Conservation (phyloP, 2,888 invertebrate genomes). For the Amblyteles armatorius region DNA sequence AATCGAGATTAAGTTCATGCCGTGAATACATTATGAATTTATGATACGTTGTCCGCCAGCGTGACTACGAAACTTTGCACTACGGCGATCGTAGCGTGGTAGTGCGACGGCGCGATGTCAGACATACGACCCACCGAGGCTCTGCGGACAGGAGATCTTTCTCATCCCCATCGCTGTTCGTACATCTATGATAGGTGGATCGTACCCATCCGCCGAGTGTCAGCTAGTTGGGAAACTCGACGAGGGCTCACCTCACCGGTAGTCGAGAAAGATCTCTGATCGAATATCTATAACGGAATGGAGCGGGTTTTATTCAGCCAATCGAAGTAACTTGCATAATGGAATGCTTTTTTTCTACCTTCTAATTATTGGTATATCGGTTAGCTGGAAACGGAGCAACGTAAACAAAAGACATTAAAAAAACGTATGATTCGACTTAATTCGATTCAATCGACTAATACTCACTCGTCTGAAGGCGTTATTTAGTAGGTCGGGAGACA, state of each 20-base stretch:
- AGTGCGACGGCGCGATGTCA: constrained; percentile 27
- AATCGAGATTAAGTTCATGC: constrained; percentile 63
- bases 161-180: not conserved
- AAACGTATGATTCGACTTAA: too few species aligned
- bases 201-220: not conserved
- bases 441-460: too few species aligned
- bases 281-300: not conserved
- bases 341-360: not conserved
- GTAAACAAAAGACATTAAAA: too few species aligned
- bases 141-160: constrained; percentile 24
- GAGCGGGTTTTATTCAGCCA: not conserved
- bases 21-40: constrained; percentile 64
- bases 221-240: constrained; percentile 8
- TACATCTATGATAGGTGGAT: constrained; percentile 26
- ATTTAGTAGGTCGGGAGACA: too few species aligned
- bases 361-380: too few species aligned
- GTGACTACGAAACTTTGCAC: constrained; percentile 60
- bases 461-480: too few species aligned
- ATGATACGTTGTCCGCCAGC: constrained; percentile 55
- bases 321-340: not conserved
- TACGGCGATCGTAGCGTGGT: constrained; percentile 1
- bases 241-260: not conserved
- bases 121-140: constrained; percentile 8
- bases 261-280: not conserved
- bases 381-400: too few species aligned